Conservation (phyloP, 2,888 invertebrate genomes). For the Panzeria rudis region DNA sequence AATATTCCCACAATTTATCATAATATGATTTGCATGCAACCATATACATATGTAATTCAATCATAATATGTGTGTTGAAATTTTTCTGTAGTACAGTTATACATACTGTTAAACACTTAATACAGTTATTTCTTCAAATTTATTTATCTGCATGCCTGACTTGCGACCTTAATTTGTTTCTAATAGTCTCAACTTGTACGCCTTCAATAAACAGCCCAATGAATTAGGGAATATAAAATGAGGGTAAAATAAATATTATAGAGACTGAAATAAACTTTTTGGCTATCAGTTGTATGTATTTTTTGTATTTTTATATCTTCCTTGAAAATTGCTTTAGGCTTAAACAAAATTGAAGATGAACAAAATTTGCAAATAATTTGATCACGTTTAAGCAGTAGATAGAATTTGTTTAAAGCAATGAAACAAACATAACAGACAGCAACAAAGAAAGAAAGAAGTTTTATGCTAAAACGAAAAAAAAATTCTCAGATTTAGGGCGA, state of each 20-base stretch:
- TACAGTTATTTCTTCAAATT: no score
- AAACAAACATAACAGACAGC: background rate
- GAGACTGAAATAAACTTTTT: background rate
- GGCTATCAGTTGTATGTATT: background rate
- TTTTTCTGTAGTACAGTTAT: no score
- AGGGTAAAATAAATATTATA: background rate
- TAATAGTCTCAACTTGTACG: conserved; percentile 42
- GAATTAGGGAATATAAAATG: background rate
- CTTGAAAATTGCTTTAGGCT: background rate
- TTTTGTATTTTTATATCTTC: background rate
- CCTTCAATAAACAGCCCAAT: conserved; percentile 4
- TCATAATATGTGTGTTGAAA: no score
- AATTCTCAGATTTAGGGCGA: background rate
- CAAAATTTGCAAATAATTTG: conserved; percentile 49
- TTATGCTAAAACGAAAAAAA: background rate
- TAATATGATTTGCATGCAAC: no score
- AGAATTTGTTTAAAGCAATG: conserved; percentile 48
- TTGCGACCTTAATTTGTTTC: conserved; percentile 51
- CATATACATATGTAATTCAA: no score
- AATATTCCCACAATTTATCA: no score
- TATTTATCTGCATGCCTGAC: conserved; percentile 15
- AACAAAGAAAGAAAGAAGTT: background rate
- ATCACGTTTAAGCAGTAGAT: conserved; percentile 61
- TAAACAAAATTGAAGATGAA: background rate
- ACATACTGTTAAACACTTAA: background rate